Evolutionary conservation across 2,113 vertebrate species (phyloP).

Genomic region (Craseonycteris thonglongyai): DNA sequence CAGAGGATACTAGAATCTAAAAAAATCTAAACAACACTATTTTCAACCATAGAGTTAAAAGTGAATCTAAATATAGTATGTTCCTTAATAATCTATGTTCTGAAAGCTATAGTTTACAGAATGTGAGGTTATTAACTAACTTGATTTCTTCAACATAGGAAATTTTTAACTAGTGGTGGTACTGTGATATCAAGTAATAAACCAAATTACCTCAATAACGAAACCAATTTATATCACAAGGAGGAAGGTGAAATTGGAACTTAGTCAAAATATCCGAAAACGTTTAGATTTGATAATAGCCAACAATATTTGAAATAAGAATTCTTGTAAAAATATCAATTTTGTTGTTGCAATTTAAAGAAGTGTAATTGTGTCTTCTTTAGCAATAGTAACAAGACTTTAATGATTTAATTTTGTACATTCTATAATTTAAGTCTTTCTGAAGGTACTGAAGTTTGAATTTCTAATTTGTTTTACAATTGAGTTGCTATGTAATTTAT

Average conservation of each 20-base stretch:
- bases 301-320: neutral
- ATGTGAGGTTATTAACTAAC: neutral
- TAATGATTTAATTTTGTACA: neutral
- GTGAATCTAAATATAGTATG: neutral
- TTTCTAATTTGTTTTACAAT: neutral
- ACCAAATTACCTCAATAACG: neutral
- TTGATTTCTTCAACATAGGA: neutral
- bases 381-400: neutral
- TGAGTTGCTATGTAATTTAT: neutral
- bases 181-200: neutral
- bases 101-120: neutral
- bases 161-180: neutral
- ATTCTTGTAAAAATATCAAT: neutral
- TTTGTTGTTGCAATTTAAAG: neutral
- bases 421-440: neutral
- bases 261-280: neutral
- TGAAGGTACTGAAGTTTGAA: neutral
- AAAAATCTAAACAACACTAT: neutral
- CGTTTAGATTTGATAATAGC: neutral
- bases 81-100: neutral
- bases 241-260: neutral
- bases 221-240: neutral
- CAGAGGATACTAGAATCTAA: neutral
- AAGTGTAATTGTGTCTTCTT: neutral
- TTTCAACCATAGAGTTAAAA: slow-evolving; percentile 19